These are phyloP conservation scores for Orcinus orca DNA, from an alignment of 2,113 vertebrate species.

Conservation along the genomic window DNA sequence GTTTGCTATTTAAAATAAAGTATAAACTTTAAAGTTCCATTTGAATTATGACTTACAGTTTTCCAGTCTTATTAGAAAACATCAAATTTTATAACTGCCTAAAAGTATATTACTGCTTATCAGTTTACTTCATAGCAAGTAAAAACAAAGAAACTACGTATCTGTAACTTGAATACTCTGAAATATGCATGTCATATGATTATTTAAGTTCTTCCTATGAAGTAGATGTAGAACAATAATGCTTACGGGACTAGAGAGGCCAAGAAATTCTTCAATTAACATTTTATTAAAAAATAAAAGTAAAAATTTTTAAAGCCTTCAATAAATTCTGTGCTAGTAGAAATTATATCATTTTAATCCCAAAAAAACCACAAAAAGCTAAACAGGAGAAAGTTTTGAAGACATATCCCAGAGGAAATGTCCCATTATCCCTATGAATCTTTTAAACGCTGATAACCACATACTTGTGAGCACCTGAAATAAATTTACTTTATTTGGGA, in stretches of 20 bases:
- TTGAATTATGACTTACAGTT: constrained; percentile 28
- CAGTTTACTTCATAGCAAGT: not conserved
- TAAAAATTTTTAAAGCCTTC: not conserved
- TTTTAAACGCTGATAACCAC: not conserved
- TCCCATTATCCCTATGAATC: not conserved
- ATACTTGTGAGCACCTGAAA: not conserved
- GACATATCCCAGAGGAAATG: not conserved
- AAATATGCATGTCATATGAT: not conserved
- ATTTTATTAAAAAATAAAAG: not conserved
- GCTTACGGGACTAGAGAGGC: not conserved
- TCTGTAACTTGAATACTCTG: not conserved
- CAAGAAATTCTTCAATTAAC: not conserved
- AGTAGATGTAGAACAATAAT: not conserved
- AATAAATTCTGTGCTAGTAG: not conserved
- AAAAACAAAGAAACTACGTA: not conserved
- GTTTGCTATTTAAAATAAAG: constrained; percentile 89
- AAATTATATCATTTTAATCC: not conserved
- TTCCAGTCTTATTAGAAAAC: not conserved
- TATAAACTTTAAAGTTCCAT: constrained; percentile 33
- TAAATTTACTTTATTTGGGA: not conserved
- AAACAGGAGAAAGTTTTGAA: not conserved
- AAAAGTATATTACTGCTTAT: not conserved
- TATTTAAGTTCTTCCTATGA: not conserved
- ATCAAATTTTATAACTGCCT: constrained; percentile 15
- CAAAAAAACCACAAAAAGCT: not conserved